Percentiles rank a stretch among this genome's conserved stretches.
These are phyloP conservation scores for Eidolon dupreanum DNA, from an alignment of 2,797 vertebrate genomes.

Conservation along the genomic window DNA sequence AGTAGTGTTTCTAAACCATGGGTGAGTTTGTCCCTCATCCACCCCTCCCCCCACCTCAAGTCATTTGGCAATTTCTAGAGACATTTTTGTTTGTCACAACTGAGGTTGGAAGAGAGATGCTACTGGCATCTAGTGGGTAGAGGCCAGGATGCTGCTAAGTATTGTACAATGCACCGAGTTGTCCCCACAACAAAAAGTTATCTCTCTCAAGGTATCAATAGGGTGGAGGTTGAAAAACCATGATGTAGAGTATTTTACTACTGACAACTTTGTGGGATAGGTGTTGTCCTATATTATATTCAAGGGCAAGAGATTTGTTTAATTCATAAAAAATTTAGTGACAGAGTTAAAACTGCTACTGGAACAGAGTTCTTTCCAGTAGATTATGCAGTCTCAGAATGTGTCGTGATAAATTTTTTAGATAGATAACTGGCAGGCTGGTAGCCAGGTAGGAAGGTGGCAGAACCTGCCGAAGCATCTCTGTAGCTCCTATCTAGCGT, in stretches of 20 bases:
- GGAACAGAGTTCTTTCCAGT: background rate
- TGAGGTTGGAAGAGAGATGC: background rate
- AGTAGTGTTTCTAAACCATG: background rate
- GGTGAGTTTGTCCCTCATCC: background rate
- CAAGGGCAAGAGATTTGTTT: background rate
- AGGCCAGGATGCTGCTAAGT: background rate
- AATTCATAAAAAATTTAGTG: background rate
- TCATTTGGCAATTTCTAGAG: background rate
- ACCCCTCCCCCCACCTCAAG: rapidly evolving
- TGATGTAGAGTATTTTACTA: background rate
- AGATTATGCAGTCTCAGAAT: background rate
- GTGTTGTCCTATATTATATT: background rate
- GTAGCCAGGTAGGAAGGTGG: background rate
- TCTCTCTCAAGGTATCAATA: background rate
- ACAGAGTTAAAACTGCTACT: background rate
- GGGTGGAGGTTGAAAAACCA: background rate
- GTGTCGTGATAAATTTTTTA: background rate
- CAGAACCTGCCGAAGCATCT: background rate
- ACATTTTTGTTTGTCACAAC: background rate
- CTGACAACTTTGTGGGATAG: background rate
- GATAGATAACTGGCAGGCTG: background rate
- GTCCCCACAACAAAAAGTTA: background rate
- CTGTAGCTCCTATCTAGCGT: background rate
- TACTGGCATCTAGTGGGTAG: background rate
- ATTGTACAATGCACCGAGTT: background rate